Evolutionary conservation across 2,797 vertebrate species (phyloP), one percentile per base, ranked within the genome.

Genomic region (Acipenser transmontanus): DNA sequence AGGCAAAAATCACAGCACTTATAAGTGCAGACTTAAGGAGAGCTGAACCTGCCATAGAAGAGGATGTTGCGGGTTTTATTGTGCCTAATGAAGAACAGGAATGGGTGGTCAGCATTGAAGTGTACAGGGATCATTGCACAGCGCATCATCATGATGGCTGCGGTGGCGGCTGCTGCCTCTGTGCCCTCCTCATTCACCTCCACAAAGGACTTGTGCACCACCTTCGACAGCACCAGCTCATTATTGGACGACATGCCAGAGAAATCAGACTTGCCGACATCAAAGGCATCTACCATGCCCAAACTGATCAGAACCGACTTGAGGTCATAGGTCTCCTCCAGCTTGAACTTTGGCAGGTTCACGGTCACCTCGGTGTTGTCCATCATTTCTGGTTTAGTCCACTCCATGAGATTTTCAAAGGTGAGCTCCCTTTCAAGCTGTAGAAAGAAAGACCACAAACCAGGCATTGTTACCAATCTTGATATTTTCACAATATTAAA

Each of bases 101-200:
- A 98, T 1, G 95, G 94, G 70, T 91, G 95, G 74, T 98, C 85
- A 0, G 88, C 93, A 17, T 71, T 78, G 65, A 96, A 92, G 0
- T 11, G 7, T 0, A 20, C 51, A n/a, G 47, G 11, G 0, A 17
- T 12, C 13, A 3, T 6, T 2, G 73, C 34, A 11, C 81, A 87
- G 1, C 81, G 80, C 63, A 84, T 0, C 49, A 69, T 80, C 82
- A 90, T 75, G 73, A 88, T 1, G 2, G 7, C 89, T 51, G 8
- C 90, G 10, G 12, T 94, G 78, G 87, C 92, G 13, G 72, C 91
- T n/a, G 71, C 93, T 0, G 95, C 95, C 70, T 96, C 92, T 0
- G 93, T 97, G 51, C 95, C 95, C 74, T 93, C 91, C 75, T 98
- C 93, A 0, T 91, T 95, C 57, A 98, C 91, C 17, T 95, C 93